Percentiles rank a stretch among this genome's conserved stretches.
Conservation (phyloP, 2,888 invertebrate genomes). For the Hermaeophaga mercurialis region DNA sequence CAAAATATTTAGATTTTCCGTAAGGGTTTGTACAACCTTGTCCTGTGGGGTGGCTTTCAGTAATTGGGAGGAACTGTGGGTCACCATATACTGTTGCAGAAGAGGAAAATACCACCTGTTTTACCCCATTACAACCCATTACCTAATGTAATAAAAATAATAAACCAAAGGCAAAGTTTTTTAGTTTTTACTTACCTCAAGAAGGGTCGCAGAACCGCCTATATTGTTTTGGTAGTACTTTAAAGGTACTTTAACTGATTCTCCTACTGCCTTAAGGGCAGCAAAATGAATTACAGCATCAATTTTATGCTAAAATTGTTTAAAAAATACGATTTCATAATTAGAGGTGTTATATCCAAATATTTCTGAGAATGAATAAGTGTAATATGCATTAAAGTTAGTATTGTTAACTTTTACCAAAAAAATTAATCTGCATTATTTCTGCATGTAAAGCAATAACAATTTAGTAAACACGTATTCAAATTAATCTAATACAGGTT, state of each 20-base stretch:
- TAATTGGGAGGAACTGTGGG: constrained; percentile 82
- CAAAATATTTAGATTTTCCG: constrained; percentile 91
- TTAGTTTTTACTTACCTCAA: constrained; percentile 67
- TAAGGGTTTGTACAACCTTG: constrained; percentile 88
- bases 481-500: background rate
- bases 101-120: constrained; percentile 83
- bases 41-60: constrained; percentile 84
- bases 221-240: constrained; percentile 91
- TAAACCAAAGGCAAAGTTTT: constrained; percentile 1
- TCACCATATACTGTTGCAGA: constrained; percentile 94
- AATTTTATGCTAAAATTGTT: constrained; percentile 71
- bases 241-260: constrained; percentile 85
- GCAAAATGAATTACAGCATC: constrained; percentile 93
- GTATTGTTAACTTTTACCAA: background rate
- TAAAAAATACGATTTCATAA: constrained; percentile 13
- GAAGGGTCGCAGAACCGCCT: constrained; percentile 79
- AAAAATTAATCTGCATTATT: no score
- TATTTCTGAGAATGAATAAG: background rate
- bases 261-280: constrained; percentile 92
- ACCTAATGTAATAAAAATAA: constrained; percentile 60
- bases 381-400: background rate
- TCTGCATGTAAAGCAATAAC: no score
- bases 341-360: constrained; percentile 7
- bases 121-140: constrained; percentile 76
- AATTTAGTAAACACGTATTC: background rate